These are phyloP conservation scores for Oncorhynchus masou DNA, from an alignment of 2,113 vertebrate species.

Conservation along the genomic window DNA sequence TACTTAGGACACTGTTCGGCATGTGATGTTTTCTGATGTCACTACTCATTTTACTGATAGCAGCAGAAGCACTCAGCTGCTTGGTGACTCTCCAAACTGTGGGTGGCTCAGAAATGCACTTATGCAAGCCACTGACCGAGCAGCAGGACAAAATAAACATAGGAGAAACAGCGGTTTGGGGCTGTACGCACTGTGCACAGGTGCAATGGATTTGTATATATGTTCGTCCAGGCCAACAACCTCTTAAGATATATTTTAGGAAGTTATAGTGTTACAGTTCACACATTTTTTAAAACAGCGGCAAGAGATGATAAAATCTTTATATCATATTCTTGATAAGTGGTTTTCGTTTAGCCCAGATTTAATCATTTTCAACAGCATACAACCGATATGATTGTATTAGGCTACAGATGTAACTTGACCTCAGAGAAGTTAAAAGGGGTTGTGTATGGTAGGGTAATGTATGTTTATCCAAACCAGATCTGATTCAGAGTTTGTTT, in stretches of 20 bases:
- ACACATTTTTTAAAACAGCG: not conserved
- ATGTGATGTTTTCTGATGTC: slow-evolving; percentile 17
- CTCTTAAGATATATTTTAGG: not conserved
- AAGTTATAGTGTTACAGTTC: not conserved
- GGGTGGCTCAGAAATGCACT: not conserved
- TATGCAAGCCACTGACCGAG: not conserved
- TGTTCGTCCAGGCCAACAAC: not conserved
- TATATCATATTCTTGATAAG: not conserved
- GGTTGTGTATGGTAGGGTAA: no score
- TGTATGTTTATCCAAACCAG: no score
- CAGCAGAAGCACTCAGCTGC: not conserved
- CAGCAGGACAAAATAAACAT: not conserved
- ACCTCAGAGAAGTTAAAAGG: no score
- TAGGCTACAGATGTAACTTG: no score
- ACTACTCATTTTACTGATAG: slow-evolving; percentile 14
- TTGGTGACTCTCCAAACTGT: not conserved
- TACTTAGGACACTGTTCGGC: slow-evolving; percentile 3
- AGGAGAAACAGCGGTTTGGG: not conserved
- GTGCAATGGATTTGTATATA: not conserved
- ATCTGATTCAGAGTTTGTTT: no score
- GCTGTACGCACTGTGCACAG: not conserved
- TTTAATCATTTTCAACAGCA: no score
- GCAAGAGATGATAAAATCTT: not conserved
- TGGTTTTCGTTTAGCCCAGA: not conserved
- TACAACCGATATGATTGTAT: no score